These are phyloP conservation scores for Agriopis aurantiaria DNA, from an alignment of 2,888 invertebrate species.

Conservation along the genomic window DNA sequence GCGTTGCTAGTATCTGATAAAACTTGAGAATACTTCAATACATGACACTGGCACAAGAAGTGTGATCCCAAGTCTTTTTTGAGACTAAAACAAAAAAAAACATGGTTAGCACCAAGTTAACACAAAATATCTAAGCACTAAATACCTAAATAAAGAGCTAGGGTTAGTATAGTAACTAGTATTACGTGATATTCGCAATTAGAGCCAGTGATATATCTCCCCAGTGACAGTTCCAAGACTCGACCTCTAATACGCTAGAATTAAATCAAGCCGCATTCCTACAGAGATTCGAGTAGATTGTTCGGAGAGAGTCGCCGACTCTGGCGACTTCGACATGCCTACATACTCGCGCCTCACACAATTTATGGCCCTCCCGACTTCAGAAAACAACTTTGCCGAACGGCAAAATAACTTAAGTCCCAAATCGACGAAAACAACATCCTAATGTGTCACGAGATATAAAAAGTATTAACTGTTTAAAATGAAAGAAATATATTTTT, in stretches of 20 bases:
- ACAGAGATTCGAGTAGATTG: slow-evolving; percentile 57
- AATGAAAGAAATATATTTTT: slow-evolving; percentile 12
- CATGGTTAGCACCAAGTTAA: no score
- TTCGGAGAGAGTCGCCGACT: slow-evolving; percentile 35
- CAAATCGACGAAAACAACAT: slow-evolving; percentile 42
- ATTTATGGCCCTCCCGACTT: slow-evolving; percentile 64
- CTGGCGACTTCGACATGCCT: slow-evolving; percentile 50
- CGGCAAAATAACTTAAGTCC: slow-evolving; percentile 52
- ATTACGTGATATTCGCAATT: slow-evolving; percentile 64
- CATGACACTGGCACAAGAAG: no score
- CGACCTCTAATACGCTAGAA: slow-evolving; percentile 59
- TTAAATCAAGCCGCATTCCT: slow-evolving; percentile 68
- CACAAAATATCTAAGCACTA: no score
- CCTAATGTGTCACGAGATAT: slow-evolving; percentile 33
- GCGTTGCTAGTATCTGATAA: no score
- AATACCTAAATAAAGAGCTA: background rate
- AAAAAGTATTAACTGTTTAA: slow-evolving; percentile 20
- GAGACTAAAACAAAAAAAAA: no score
- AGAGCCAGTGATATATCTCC: slow-evolving; percentile 64
- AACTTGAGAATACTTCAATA: no score
- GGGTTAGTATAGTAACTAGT: background rate
- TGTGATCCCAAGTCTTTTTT: no score
- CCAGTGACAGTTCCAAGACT: slow-evolving; percentile 58
- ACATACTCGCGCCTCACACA: slow-evolving; percentile 54
- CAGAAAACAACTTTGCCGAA: slow-evolving; percentile 60